Percentiles rank a stretch among this genome's conserved stretches.
Evolutionary conservation across 2,113 vertebrate genomes (phyloP).

Genomic region (Mellivora capensis): DNA sequence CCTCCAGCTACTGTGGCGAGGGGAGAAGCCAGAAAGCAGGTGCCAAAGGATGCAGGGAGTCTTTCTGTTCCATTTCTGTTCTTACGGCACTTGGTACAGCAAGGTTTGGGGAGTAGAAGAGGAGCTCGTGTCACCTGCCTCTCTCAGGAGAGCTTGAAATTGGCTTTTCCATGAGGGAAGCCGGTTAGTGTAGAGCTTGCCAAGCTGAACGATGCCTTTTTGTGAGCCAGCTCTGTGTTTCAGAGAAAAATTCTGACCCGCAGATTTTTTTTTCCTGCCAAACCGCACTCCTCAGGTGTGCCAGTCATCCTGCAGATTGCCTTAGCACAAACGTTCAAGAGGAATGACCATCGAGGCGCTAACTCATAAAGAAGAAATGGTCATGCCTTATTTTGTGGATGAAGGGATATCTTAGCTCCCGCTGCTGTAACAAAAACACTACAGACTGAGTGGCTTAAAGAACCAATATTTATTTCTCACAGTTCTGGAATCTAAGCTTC

Average conservation of each 20-base stretch:
- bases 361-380: background rate
- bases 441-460: background rate
- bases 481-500: background rate
- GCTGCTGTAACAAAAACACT: background rate
- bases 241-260: background rate
- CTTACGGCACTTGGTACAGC: background rate
- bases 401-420: background rate
- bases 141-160: background rate
- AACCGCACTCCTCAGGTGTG: background rate
- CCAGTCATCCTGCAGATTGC: background rate
- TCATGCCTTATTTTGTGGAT: background rate
- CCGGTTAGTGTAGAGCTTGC: background rate
- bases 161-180: background rate
- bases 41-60: background rate
- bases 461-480: background rate
- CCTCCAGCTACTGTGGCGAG: background rate
- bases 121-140: background rate
- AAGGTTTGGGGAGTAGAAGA: background rate
- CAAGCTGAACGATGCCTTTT: background rate
- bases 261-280: background rate
- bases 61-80: background rate
- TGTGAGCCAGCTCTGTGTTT: background rate
- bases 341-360: background rate
- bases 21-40: background rate
- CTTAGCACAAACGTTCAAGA: background rate